Base-by-base conservation (phyloP, 2,113 vertebrate species). In the Turdus rufiventris region DNA sequence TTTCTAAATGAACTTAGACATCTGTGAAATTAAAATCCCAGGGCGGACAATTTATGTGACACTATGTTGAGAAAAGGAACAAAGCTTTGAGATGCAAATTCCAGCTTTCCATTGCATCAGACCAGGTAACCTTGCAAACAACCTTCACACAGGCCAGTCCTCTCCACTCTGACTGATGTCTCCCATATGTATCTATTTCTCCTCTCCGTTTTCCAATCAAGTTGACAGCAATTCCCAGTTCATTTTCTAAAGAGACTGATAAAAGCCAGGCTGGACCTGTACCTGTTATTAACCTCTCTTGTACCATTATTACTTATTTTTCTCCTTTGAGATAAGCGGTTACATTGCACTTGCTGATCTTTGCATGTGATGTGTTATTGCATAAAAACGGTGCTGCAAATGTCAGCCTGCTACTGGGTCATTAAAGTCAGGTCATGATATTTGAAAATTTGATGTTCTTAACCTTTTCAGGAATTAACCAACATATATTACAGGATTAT, bases 51-150 rank as follows among this genome's bases (percentile, higher is more conserved):
- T 97, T 97, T 98, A 95, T 97, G 95, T 97, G 96, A 94, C 96
- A 95, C 84, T 83, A 43, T 86, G 73, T 97, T 95, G 94, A 94
- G 38, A 97, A 97, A 97, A 83, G 75, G 78, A 98, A 98, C 94
- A 97, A 97, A 97, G 97, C 97, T 98, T 97, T 97, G 96, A 98
- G 94, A 96, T 98, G 97, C 94, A 98, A 98, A 98, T 98, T 97
- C 79, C 66, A 94, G 90, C 81, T 97, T 94, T 96, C 57, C 75
- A 83, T 96, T 95, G 78, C 76, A 2, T 97, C 86, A 90, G 96
- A 91, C 29, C 84, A 79, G 84, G 94, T 98, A 97, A 98, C 98
- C 96, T 98, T 98, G 96, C 94, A 94, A 97, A 96, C 94, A 97
- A 97, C 98, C 97, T 98, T 98, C 95, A 97, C 83, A 92, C 28